Conservation (phyloP, 2,797 vertebrate genomes). For the Neopelma chrysocephalum region DNA sequence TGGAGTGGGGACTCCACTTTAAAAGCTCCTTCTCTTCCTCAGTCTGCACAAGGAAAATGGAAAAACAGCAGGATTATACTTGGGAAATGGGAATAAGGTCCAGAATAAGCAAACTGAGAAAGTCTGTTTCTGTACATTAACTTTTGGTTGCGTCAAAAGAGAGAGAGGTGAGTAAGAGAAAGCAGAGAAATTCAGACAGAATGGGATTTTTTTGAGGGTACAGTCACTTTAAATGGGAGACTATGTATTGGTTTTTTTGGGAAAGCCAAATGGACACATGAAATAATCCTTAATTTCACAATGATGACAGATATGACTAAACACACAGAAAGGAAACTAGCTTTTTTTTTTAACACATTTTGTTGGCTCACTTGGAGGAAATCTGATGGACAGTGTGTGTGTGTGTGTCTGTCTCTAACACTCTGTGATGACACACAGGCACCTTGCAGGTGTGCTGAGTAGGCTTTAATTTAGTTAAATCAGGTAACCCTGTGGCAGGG, state of each 20-base stretch:
- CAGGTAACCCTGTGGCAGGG: not conserved
- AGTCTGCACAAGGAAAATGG: not conserved
- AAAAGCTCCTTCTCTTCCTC: not conserved
- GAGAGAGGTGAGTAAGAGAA: not conserved
- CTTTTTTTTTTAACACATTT: not conserved
- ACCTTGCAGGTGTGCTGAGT: not conserved
- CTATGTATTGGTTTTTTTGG: not conserved
- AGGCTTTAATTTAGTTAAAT: not conserved
- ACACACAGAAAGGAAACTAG: not conserved
- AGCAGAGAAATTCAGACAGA: not conserved
- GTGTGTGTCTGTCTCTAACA: not conserved
- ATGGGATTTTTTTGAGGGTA: not conserved
- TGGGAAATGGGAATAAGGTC: not conserved
- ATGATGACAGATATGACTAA: not conserved
- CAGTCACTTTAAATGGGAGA: not conserved
- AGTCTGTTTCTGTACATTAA: not conserved
- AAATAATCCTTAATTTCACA: not conserved
- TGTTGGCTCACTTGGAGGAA: not conserved
- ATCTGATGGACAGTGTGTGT: not conserved
- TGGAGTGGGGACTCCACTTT: not conserved
- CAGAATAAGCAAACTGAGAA: not conserved
- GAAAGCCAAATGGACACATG: accelerated
- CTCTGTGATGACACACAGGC: not conserved
- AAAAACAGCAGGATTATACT: not conserved
- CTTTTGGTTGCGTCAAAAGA: not conserved